phyloP scores from a whole-genome alignment of 2,113 vertebrate genomes.

The Electrona antarctica region DNA sequence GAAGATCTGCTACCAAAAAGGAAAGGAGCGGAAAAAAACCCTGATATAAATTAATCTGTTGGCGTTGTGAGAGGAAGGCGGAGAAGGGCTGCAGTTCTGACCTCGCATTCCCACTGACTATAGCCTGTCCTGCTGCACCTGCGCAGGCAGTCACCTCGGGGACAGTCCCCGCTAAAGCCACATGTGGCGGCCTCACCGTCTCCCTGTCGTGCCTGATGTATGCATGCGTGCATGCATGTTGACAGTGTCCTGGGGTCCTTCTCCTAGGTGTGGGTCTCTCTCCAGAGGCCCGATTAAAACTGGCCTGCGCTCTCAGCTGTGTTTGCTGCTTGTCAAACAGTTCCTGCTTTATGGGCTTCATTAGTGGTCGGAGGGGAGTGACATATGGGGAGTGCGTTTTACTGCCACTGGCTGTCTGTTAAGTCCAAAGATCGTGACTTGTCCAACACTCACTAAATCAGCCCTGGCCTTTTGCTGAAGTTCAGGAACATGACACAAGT shows the following conservation, averaged over 20 bases:
- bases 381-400: conserved; percentile 79
- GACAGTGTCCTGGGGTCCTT: conserved; percentile 55
- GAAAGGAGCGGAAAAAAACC: neutral
- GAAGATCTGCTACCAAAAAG: neutral
- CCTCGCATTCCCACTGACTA: conserved; percentile 47
- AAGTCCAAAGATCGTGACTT: conserved; percentile 74
- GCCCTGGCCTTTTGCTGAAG: conserved; percentile 33
- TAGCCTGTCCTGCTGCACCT: conserved; percentile 62
- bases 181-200: conserved; percentile 42
- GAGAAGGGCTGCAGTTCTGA: conserved; percentile 40
- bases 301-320: conserved; percentile 71
- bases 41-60: neutral
- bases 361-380: conserved; percentile 69
- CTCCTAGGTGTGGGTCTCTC: conserved; percentile 59
- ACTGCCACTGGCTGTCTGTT: conserved; percentile 81
- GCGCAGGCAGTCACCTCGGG: conserved; percentile 53
- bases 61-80: neutral
- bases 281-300: conserved; percentile 75
- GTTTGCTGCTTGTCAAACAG: conserved; percentile 75
- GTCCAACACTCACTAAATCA: conserved; percentile 74
- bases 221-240: conserved; percentile 36
- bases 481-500: conserved; percentile 26
- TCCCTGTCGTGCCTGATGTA: conserved; percentile 71
- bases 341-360: conserved; percentile 79
- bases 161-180: conserved; percentile 30